Conservation (phyloP, 1,140 invertebrate genomes). For the Muscidifurax raptorellus region DNA sequence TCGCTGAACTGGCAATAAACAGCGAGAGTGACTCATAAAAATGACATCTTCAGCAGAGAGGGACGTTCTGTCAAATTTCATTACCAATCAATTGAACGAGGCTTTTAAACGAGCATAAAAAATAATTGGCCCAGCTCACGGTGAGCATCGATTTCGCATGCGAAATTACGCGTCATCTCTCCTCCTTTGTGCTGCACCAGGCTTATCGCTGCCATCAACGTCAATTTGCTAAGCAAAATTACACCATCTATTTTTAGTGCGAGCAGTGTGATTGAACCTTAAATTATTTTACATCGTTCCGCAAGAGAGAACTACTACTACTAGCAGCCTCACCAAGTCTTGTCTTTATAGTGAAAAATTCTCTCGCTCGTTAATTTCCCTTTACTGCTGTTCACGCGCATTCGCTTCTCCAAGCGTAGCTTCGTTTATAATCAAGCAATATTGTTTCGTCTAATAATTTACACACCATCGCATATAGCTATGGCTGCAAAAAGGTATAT, state of each 20-base stretch:
- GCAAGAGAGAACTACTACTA: not conserved
- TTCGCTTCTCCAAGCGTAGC: too few species aligned
- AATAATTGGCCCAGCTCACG: conserved; percentile 22
- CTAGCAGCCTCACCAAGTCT: not conserved
- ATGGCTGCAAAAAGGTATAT: not conserved
- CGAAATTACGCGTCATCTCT: conserved; percentile 1
- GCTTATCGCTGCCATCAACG: not conserved
- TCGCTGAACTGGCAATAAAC: not conserved
- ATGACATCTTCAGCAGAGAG: conserved; percentile 15
- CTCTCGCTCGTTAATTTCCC: not conserved
- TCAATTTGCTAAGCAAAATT: not conserved
- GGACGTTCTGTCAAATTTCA: conserved; percentile 33
- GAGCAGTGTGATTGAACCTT: not conserved
- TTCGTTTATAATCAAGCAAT: not conserved
- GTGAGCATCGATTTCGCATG: conserved; percentile 7
- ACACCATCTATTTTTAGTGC: not conserved
- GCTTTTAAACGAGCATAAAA: conserved; percentile 13
- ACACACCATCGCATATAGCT: too few species aligned
- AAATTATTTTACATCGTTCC: not conserved
- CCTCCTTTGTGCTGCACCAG: not conserved
- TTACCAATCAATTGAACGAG: conserved; percentile 17
- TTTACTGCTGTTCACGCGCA: not conserved
- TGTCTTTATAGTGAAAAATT: not conserved
- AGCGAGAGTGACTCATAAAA: conserved; percentile 46
- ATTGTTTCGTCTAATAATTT: not conserved